phyloP scores from a whole-genome alignment of 2,888 invertebrate species.

The Pachydiplax longipennis region DNA sequence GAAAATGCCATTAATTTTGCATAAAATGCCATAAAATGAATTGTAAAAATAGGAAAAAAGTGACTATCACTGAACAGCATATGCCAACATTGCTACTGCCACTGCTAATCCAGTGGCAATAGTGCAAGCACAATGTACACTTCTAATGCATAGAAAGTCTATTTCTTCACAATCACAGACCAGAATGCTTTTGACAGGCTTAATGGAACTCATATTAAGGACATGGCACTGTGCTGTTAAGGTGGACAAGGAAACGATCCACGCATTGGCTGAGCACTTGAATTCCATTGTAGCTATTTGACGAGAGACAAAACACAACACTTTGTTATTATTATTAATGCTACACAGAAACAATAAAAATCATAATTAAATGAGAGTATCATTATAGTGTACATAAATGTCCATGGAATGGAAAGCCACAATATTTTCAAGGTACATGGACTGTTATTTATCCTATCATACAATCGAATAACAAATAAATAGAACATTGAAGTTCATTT shows the following conservation, averaged over 20 bases:
- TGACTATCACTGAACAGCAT: slow-evolving; percentile 35
- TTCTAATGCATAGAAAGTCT: slow-evolving; percentile 33
- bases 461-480: slow-evolving; percentile 50
- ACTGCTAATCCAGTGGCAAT: not conserved
- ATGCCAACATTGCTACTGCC: slow-evolving; percentile 19
- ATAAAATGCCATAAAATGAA: slow-evolving; percentile 40
- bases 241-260: slow-evolving; percentile 44
- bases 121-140: slow-evolving; percentile 42
- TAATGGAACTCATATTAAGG: slow-evolving; percentile 43
- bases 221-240: slow-evolving; percentile 46
- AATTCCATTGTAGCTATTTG: slow-evolving; percentile 43
- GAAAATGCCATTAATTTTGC: slow-evolving; percentile 37
- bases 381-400: slow-evolving; percentile 44
- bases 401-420: slow-evolving; percentile 49
- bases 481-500: slow-evolving; percentile 46
- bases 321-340: slow-evolving; percentile 45
- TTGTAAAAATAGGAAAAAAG: slow-evolving; percentile 42
- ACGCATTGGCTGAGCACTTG: slow-evolving; percentile 35
- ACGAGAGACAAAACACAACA: slow-evolving; percentile 47
- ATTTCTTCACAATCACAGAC: slow-evolving; percentile 47
- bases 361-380: slow-evolving; percentile 36
- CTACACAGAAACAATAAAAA: slow-evolving; percentile 46
- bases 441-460: slow-evolving; percentile 46
- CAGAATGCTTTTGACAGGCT: slow-evolving; percentile 45
- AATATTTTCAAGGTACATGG: slow-evolving; percentile 35